These are phyloP conservation scores for Neopelma chrysocephalum DNA, from an alignment of 2,797 vertebrate species.

Conservation along the genomic window DNA sequence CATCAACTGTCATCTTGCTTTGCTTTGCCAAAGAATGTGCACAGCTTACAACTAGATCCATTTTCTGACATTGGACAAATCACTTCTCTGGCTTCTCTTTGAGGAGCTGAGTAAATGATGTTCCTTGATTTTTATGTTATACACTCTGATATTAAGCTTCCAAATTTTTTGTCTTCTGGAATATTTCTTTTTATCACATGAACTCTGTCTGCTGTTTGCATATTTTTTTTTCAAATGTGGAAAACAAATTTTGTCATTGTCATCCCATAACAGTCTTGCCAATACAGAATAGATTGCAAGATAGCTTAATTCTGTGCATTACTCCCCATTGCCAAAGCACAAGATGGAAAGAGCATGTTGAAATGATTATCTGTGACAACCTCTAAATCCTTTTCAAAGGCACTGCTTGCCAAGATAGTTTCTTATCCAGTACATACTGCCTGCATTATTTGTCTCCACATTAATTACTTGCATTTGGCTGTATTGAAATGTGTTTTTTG, in stretches of 20 bases:
- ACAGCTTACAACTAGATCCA: not conserved
- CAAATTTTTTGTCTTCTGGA: not conserved
- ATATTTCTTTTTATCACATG: not conserved
- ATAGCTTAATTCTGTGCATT: not conserved
- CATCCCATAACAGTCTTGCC: not conserved
- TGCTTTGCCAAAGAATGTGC: not conserved
- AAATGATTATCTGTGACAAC: constrained; percentile 13
- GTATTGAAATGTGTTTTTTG: not conserved
- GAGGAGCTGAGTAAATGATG: not conserved
- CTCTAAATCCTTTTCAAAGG: constrained; percentile 15
- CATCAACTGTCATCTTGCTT: not conserved
- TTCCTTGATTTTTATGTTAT: not conserved
- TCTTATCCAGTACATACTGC: not conserved
- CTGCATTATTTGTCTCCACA: not conserved
- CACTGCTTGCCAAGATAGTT: not conserved
- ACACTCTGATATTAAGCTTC: not conserved
- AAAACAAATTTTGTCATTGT: not conserved
- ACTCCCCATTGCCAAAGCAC: not conserved
- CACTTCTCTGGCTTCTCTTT: not conserved
- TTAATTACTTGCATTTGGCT: not conserved
- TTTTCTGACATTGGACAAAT: not conserved
- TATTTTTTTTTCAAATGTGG: not conserved
- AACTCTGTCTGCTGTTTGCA: not conserved
- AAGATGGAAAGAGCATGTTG: not conserved
- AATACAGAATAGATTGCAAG: not conserved